Evolutionary conservation across 2,113 vertebrate genomes (phyloP).

Genomic region (Myrmecobius fasciatus): DNA sequence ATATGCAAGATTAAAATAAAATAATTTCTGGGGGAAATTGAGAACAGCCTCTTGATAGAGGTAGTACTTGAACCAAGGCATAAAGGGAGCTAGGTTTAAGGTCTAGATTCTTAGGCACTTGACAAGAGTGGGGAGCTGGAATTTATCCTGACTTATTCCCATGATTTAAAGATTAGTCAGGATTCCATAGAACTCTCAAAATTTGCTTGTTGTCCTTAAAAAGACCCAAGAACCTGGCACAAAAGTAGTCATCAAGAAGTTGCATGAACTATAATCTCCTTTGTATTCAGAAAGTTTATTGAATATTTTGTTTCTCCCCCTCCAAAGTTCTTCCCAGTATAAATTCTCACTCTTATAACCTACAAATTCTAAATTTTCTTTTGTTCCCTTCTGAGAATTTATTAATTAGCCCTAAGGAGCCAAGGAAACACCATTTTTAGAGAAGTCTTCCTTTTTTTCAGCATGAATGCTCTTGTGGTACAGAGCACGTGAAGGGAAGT

Average conservation of each 20-base stretch:
- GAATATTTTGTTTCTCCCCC: not conserved
- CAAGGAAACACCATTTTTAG: conserved; percentile 60
- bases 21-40: not conserved
- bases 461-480: conserved; percentile 58
- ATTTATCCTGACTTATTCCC: not conserved
- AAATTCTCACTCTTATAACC: conserved; percentile 40
- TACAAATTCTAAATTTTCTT: conserved; percentile 30
- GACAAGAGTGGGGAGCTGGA: not conserved
- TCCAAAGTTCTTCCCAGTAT: not conserved
- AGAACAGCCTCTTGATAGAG: not conserved
- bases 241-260: not conserved
- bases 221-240: not conserved
- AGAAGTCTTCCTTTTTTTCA: conserved; percentile 59
- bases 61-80: not conserved
- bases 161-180: not conserved
- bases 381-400: conserved; percentile 71
- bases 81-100: not conserved
- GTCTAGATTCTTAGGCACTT: not conserved
- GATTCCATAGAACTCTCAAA: not conserved
- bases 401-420: conserved; percentile 28
- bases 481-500: conserved; percentile 63
- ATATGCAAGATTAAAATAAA: not conserved
- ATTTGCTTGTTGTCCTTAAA: not conserved
- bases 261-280: not conserved
- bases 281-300: not conserved